Evolutionary conservation across 1,140 invertebrate species (phyloP).

Genomic region (Nephila pilipes): DNA sequence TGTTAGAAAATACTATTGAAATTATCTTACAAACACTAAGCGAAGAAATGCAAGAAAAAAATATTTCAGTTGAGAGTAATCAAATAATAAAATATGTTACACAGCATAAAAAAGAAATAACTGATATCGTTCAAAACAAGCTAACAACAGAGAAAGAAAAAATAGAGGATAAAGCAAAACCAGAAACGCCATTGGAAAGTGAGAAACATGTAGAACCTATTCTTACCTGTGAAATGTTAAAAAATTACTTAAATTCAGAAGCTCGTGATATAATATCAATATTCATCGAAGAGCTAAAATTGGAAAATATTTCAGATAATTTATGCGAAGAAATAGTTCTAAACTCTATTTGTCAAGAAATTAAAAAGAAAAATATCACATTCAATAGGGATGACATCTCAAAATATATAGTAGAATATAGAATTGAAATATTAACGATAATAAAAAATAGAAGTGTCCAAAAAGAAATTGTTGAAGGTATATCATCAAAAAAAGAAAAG

Average conservation of each 20-base stretch:
- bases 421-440: background rate
- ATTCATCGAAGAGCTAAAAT: background rate
- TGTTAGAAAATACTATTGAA: conserved; percentile 15
- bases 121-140: background rate
- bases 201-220: too few relatives aligned
- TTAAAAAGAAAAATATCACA: background rate
- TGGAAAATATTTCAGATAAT: background rate
- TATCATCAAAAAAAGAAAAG: background rate
- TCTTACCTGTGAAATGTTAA: background rate
- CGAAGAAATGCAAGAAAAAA: background rate
- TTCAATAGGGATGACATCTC: background rate
- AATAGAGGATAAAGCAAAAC: background rate
- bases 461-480: background rate
- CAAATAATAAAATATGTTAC: conserved; percentile 20
- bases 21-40: background rate
- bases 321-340: background rate
- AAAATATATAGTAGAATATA: background rate
- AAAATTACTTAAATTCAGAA: background rate
- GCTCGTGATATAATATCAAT: background rate
- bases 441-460: too few relatives aligned
- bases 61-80: background rate
- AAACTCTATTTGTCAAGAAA: background rate
- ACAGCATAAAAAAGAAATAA: background rate
- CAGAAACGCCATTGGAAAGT: too few relatives aligned
- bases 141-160: background rate